These are phyloP conservation scores for Drosophila aldrichi DNA, from an alignment of 2,888 invertebrate genomes.

Conservation along the genomic window DNA sequence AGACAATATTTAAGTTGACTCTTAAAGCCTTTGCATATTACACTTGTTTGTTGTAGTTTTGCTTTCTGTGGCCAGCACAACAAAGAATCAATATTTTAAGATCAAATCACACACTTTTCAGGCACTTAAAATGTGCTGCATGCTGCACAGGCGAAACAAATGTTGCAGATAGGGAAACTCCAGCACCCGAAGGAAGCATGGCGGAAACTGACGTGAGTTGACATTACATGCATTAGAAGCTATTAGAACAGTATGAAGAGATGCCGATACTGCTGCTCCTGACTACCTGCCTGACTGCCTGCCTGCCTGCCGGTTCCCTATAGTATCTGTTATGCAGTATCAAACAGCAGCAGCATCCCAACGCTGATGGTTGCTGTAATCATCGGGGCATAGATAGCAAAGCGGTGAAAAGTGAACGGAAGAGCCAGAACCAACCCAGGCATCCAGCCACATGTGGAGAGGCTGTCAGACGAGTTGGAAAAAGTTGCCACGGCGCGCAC, in stretches of 20 bases:
- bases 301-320: conserved; percentile 27
- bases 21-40: not conserved
- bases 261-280: conserved; percentile 28
- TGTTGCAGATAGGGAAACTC: conserved; percentile 9
- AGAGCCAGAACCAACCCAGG: conserved; percentile 45
- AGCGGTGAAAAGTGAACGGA: conserved; percentile 51
- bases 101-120: conserved; percentile 41
- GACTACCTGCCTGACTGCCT: not conserved
- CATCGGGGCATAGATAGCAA: conserved; percentile 72
- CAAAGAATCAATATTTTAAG: conserved; percentile 58
- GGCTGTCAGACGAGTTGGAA: conserved; percentile 40
- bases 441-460: conserved; percentile 45
- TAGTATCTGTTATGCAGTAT: conserved; percentile 49
- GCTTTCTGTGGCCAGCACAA: conserved; percentile 9
- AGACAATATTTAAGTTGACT: not conserved
- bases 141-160: conserved; percentile 19
- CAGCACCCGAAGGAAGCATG: conserved; percentile 31
- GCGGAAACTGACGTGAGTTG: conserved; percentile 74
- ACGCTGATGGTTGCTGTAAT: conserved; percentile 74
- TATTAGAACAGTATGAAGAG: conserved; percentile 61
- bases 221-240: conserved; percentile 80
- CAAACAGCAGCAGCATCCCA: conserved; percentile 52
- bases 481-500: conserved; percentile 65
- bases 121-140: conserved; percentile 33
- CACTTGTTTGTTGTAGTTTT: not conserved